These are phyloP conservation scores for Mergus octosetaceus DNA, from an alignment of 2,797 vertebrate species.

Conservation along the genomic window DNA sequence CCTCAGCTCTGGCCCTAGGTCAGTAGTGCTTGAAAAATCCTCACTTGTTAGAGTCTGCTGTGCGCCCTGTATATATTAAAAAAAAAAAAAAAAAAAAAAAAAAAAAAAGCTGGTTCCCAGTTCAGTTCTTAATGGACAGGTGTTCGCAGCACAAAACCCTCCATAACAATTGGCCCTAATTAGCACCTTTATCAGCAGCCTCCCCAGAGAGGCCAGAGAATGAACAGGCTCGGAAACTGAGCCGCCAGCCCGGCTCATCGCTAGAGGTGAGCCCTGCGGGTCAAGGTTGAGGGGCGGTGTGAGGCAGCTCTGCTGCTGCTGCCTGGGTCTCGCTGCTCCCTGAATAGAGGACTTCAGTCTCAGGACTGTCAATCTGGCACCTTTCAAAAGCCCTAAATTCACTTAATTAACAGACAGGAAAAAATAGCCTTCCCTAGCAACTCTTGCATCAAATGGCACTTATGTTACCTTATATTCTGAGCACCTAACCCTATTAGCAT, in stretches of 20 bases:
- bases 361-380: slow-evolving; percentile 50
- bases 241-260: background rate
- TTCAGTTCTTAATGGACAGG: slow-evolving; percentile 43
- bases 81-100: background rate
- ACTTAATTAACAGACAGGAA: slow-evolving; percentile 57
- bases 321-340: background rate
- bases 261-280: slow-evolving; percentile 49
- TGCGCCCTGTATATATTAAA: background rate
- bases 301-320: slow-evolving; percentile 1
- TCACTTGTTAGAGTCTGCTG: background rate
- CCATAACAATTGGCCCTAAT: slow-evolving; percentile 54
- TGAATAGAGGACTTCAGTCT: slow-evolving; percentile 42
- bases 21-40: background rate
- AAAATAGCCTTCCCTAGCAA: slow-evolving; percentile 66
- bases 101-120: background rate
- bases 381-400: slow-evolving; percentile 65
- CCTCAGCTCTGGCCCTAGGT: background rate
- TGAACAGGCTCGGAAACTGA: slow-evolving; percentile 24
- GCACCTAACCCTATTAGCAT: slow-evolving; percentile 69
- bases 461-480: slow-evolving; percentile 54
- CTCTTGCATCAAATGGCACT: slow-evolving; percentile 64
- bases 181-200: slow-evolving; percentile 57
- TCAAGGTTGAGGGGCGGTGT: slow-evolving; percentile 61
- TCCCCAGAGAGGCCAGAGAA: slow-evolving; percentile 55
- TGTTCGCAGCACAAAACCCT: slow-evolving; percentile 46